Conservation (phyloP, 2,888 invertebrate species). For the Acleris sparsana region DNA sequence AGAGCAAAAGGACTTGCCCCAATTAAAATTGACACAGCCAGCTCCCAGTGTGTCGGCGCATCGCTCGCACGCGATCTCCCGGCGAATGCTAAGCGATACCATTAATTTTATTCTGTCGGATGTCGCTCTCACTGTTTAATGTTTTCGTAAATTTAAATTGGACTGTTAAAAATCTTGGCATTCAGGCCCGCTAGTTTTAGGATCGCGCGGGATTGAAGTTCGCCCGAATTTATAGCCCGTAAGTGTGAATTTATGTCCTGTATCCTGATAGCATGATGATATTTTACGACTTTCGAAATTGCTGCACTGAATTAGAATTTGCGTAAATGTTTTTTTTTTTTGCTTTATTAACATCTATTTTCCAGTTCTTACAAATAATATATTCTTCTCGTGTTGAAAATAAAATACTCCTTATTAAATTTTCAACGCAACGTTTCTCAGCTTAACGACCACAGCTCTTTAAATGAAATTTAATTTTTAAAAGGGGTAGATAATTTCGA, state of each 20-base stretch:
- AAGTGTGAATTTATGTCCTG: conserved; percentile 24
- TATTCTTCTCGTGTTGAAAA: too few relatives aligned
- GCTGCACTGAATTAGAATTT: conserved; percentile 1
- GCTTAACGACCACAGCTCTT: conserved; percentile 34
- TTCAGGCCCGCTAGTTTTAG: conserved; percentile 30
- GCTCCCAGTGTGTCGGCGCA: conserved; percentile 68
- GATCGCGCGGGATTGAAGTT: conserved; percentile 29
- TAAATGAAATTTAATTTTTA: conserved; percentile 60
- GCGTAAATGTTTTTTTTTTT: neutral
- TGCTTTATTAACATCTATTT: too few relatives aligned
- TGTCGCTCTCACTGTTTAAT: conserved; percentile 64
- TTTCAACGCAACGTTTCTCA: conserved; percentile 15
- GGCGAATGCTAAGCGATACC: conserved; percentile 75
- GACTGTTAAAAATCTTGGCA: conserved; percentile 40
- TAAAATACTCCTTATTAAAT: too few relatives aligned
- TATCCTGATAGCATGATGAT: conserved; percentile 2
- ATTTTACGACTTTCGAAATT: conserved; percentile 17
- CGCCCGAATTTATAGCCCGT: conserved; percentile 27
- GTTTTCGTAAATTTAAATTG: conserved; percentile 65
- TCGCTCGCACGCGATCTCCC: conserved; percentile 79
- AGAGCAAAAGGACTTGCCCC: conserved; percentile 71
- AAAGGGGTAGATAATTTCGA: conserved; percentile 68
- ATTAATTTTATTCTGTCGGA: conserved; percentile 77
- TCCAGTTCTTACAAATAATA: too few relatives aligned
- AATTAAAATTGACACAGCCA: conserved; percentile 81